These are phyloP conservation scores for Drosophila subpulchrella DNA, from an alignment of 1,140 invertebrate species.

Conservation along the genomic window DNA sequence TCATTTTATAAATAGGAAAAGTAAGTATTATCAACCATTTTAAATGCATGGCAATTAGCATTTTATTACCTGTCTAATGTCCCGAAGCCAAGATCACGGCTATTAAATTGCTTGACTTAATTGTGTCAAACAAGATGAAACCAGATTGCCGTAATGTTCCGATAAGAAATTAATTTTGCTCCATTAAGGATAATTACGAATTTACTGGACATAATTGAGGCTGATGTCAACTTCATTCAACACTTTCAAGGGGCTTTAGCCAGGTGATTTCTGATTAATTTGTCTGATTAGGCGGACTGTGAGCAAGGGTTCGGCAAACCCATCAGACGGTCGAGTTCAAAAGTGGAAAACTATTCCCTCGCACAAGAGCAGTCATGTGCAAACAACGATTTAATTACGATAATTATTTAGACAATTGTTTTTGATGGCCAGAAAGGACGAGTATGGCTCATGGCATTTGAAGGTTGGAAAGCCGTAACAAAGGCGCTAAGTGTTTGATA, in stretches of 20 bases:
- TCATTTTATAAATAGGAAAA: too few species aligned
- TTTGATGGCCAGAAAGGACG: slow-evolving; percentile 14
- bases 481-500: slow-evolving; percentile 35
- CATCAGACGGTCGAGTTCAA: background rate
- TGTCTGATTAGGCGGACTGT: slow-evolving; percentile 7
- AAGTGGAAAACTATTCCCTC: slow-evolving; percentile 15
- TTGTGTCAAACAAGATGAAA: slow-evolving; percentile 16
- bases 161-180: slow-evolving; percentile 46
- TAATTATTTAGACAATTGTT: slow-evolving; percentile 54
- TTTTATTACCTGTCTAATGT: slow-evolving; percentile 27
- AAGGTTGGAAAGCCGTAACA: slow-evolving; percentile 2
- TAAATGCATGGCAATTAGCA: slow-evolving; percentile 26
- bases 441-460: slow-evolving; percentile 4
- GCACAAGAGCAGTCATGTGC: slow-evolving; percentile 31
- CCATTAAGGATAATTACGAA: slow-evolving; percentile 40
- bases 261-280: slow-evolving; percentile 39
- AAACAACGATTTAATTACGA: slow-evolving; percentile 48
- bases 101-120: slow-evolving; percentile 29
- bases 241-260: slow-evolving; percentile 8
- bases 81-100: slow-evolving; percentile 1
- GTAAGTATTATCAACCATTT: background rate
- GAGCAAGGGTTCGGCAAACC: background rate
- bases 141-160: slow-evolving; percentile 45
- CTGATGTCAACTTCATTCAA: slow-evolving; percentile 40
- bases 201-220: slow-evolving; percentile 35